phyloP scores from a whole-genome alignment of 2,888 invertebrate genomes.

The Ectemnius continuus region DNA sequence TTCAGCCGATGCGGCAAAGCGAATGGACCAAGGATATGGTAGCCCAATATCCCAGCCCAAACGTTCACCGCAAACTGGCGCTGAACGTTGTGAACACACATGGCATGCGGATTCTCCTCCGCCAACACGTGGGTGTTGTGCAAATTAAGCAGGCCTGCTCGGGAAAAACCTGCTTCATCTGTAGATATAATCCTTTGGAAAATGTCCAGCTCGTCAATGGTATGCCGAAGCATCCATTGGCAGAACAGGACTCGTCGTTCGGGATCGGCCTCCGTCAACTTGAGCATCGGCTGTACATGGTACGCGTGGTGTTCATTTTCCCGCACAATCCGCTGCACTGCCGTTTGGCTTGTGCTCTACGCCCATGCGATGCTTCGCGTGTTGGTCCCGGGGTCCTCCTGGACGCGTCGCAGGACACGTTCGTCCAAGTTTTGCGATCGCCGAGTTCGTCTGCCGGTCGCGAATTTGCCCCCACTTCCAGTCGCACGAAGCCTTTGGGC shows the following conservation, averaged over 20 bases:
- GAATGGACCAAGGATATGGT: slow-evolving; percentile 7
- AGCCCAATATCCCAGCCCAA: slow-evolving; percentile 11
- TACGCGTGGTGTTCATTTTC: not conserved
- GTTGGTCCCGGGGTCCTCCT: not conserved
- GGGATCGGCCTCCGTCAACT: not conserved
- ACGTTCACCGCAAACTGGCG: slow-evolving; percentile 3
- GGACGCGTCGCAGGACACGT: not conserved
- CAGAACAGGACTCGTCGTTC: not conserved
- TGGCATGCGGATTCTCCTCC: slow-evolving; percentile 11
- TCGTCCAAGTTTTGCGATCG: no score
- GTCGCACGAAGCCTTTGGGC: no score
- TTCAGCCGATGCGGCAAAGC: not conserved
- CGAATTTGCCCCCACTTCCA: no score
- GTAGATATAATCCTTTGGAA: slow-evolving; percentile 1
- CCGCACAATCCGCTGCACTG: not conserved
- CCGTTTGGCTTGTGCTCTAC: not conserved
- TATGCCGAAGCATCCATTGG: not conserved
- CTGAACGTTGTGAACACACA: not conserved
- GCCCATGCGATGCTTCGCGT: not conserved
- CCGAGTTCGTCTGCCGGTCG: no score
- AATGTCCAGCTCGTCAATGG: not conserved
- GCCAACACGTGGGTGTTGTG: not conserved
- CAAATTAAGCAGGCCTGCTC: not conserved
- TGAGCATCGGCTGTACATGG: not conserved
- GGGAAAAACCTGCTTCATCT: slow-evolving; percentile 5